Percentiles rank a stretch among this genome's conserved stretches.
Evolutionary conservation across 1,140 invertebrate genomes (phyloP).

Genomic region (Neuroterus valhalla): DNA sequence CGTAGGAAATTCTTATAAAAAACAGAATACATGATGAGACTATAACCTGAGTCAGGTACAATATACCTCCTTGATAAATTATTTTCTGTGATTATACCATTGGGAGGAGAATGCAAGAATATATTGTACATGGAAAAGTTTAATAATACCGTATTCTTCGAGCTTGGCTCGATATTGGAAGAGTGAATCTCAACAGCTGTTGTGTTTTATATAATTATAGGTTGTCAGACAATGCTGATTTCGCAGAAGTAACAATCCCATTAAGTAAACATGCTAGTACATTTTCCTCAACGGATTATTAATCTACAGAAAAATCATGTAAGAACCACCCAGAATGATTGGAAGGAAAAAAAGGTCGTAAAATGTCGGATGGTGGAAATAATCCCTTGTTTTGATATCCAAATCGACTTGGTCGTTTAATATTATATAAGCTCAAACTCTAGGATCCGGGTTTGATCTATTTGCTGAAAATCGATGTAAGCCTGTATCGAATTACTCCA

Average conservation of each 20-base stretch:
- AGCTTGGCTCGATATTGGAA: neutral
- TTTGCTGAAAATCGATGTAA: too few relatives aligned
- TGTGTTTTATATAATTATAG: neutral
- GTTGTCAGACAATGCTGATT: neutral
- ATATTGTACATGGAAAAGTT: neutral
- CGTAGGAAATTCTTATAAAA: neutral
- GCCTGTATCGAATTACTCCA: too few relatives aligned
- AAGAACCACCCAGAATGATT: too few relatives aligned
- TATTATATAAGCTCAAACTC: too few relatives aligned
- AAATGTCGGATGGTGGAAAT: too few relatives aligned
- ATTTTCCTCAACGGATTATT: too few relatives aligned
- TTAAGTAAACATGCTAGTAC: too few relatives aligned
- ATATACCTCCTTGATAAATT: neutral
- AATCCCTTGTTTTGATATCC: too few relatives aligned
- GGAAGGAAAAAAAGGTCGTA: too few relatives aligned
- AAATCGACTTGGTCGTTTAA: too few relatives aligned
- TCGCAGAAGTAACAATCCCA: neutral
- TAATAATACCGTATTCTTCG: neutral
- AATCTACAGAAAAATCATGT: too few relatives aligned
- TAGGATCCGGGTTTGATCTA: too few relatives aligned
- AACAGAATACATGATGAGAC: neutral
- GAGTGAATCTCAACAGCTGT: neutral
- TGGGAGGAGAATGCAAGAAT: neutral
- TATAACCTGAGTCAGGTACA: neutral
- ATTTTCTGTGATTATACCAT: neutral